A percentile compares a stretch with the other conserved stretches of the same genome.
Evolutionary conservation across 1,140 invertebrate genomes (phyloP).

Genomic region (Drosophila nikananu): DNA sequence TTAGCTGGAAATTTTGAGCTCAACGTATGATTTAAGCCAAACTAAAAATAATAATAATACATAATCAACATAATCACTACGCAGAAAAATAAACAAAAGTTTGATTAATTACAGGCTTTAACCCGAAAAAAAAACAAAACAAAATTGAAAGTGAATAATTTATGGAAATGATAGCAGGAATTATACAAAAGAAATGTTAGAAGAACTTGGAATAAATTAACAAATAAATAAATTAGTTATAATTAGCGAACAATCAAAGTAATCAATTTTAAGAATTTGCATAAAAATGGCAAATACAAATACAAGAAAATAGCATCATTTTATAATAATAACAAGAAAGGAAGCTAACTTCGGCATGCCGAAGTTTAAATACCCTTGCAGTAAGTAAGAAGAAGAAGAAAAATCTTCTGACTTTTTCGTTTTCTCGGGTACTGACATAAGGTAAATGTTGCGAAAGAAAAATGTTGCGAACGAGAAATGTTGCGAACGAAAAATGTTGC

Average conservation of each 20-base stretch:
- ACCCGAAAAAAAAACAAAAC: slow-evolving; percentile 12
- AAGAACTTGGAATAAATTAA: slow-evolving; percentile 1
- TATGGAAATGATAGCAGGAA: slow-evolving; percentile 17
- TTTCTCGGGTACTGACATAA: no score
- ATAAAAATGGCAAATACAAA: slow-evolving; percentile 5
- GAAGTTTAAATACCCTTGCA: no score
- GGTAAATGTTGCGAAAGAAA: no score
- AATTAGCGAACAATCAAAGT: slow-evolving; percentile 12
- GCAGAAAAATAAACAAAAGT: slow-evolving; percentile 36
- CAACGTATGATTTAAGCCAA: slow-evolving; percentile 51
- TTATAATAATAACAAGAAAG: no score
- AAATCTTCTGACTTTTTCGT: no score
- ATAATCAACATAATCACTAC: slow-evolving; percentile 19
- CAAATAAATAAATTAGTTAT: slow-evolving; percentile 1
- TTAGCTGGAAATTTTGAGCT: slow-evolving; percentile 19
- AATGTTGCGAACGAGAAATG: no score
- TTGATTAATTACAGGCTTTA: slow-evolving; percentile 43
- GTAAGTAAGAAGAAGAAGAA: no score
- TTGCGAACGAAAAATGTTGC: no score
- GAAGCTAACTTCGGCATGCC: no score
- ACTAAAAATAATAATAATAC: slow-evolving; percentile 20
- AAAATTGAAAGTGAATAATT: slow-evolving; percentile 47
- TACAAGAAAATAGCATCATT: neutral
- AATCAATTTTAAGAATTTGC: neutral
- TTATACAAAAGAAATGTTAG: neutral